phyloP scores from a whole-genome alignment of 2,113 vertebrate species.

The Syngnathus typhle region DNA sequence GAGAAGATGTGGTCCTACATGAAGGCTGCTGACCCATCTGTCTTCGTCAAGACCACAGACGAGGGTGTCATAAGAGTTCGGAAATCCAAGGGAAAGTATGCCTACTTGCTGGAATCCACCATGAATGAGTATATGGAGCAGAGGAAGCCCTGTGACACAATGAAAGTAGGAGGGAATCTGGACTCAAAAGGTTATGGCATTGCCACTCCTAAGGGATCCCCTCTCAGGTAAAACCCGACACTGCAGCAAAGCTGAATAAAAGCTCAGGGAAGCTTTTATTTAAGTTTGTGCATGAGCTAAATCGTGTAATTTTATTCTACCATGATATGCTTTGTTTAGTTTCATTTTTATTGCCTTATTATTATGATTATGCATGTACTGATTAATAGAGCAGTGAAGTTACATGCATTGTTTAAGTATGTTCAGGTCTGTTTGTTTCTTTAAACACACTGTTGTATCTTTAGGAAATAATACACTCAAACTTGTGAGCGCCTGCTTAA shows the following conservation, averaged over 20 bases:
- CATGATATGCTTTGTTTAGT: background rate
- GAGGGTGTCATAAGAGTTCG: slow-evolving; percentile 94
- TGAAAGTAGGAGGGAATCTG: slow-evolving; percentile 99
- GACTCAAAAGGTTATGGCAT: slow-evolving; percentile 99
- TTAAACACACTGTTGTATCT: slow-evolving; percentile 10
- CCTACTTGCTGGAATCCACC: slow-evolving; percentile 96
- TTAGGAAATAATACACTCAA: slow-evolving; percentile 3
- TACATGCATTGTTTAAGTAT: background rate
- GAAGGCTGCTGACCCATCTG: slow-evolving; percentile 94
- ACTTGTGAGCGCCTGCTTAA: slow-evolving; percentile 41
- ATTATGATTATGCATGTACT: slow-evolving; percentile 1
- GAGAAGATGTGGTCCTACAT: slow-evolving; percentile 99
- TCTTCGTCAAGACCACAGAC: slow-evolving; percentile 96
- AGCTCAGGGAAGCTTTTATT: slow-evolving; percentile 18
- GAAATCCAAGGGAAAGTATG: slow-evolving; percentile 98
- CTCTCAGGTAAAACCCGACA: slow-evolving; percentile 83
- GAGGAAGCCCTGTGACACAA: slow-evolving; percentile 94
- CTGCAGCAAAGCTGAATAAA: slow-evolving; percentile 29
- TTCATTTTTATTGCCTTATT: background rate
- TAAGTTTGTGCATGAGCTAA: slow-evolving; percentile 23
- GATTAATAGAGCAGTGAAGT: background rate
- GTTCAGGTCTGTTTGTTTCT: background rate
- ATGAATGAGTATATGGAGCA: slow-evolving; percentile 99
- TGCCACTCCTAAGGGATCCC: slow-evolving; percentile 94
- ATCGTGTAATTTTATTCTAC: slow-evolving; percentile 18